phyloP scores from a whole-genome alignment of 2,888 invertebrate species.

The Nasonia oneida region DNA sequence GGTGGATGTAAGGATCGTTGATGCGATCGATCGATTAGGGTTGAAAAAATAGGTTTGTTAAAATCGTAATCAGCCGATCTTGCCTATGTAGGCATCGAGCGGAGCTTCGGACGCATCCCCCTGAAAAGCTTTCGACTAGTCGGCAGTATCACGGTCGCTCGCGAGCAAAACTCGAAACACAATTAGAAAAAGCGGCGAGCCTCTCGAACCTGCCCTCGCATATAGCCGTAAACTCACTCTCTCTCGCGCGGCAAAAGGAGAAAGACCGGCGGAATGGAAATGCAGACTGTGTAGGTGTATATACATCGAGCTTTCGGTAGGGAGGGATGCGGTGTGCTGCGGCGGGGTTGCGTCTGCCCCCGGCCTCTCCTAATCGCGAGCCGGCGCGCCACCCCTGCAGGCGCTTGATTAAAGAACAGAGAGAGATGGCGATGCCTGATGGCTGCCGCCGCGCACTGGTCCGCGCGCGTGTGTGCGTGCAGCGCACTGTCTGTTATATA shows the following conservation, averaged over 20 bases:
- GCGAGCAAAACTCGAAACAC: neutral
- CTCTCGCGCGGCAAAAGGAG: neutral
- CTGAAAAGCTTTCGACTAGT: no score
- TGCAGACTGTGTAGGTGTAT: neutral
- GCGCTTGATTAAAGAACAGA: conserved; percentile 77
- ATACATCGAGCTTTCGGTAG: neutral
- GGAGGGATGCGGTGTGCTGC: neutral
- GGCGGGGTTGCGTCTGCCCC: conserved; percentile 30
- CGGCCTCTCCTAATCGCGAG: conserved; percentile 75
- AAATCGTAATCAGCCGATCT: no score
- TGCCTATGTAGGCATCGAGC: no score
- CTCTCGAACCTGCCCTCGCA: neutral
- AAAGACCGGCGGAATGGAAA: conserved; percentile 35
- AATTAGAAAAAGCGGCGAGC: conserved; percentile 3
- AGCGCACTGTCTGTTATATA: neutral
- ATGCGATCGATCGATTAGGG: no score
- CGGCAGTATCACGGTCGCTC: neutral
- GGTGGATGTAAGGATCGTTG: neutral
- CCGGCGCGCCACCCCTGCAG: conserved; percentile 49
- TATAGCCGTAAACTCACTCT: neutral
- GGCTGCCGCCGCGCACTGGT: conserved; percentile 31
- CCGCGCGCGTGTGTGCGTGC: neutral
- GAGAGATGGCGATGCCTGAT: conserved; percentile 64
- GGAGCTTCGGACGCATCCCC: no score
- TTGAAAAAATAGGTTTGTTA: no score